Base-by-base conservation (phyloP, 2,113 vertebrate genomes). In the Scophthalmus maximus region DNA sequence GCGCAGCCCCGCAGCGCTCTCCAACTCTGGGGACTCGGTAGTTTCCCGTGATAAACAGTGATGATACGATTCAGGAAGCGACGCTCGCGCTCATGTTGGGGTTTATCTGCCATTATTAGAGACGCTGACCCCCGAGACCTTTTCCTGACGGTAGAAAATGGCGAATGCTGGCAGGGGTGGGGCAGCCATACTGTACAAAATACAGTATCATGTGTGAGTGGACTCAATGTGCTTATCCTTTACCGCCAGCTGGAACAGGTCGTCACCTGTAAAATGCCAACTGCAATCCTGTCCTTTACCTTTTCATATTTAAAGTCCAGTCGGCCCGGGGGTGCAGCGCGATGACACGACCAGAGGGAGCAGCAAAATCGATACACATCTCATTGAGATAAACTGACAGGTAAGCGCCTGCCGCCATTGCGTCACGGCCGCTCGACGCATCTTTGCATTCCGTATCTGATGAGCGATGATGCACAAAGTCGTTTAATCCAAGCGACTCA, bases 381-480 rank as follows among this genome's bases (percentile, higher is more conserved):
- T 73, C 34, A 88, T 92, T 85, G 72, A 69, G 83, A 90, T 83
- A 81, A 76, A 81, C 66, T 79, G 81, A 85, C 75, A 81, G 76
- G 73, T 86, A 46, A 77, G 78, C 18, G 11, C 52, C 53, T 55
- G 64, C 40, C 38, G 5, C 50, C 67, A 64, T 77, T 70, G 58
- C 78, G 56, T 77, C 52, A 58, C 77, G 50, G 78, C 68, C 53
- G 66, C 66, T 60, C 71, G 50, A 40, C 77, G 64, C 40, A 50
- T 57, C 66, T 76, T 57, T 42, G 34, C 26, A 5, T 29, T 83
- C 78, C 34, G 51, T 72, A 79, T 71, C 50, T 63, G 80, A 78
- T 76, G 75, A 83, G 73, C 70, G 68, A 84, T 72, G 78, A 78
- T 57, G 65, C 58, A 27, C 25, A 29, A 34, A 79, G 69, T 25